Evolutionary conservation across 53 echinoderm and acorn worm species (phyloP).

Genomic region (Paracentrotus lividus): DNA sequence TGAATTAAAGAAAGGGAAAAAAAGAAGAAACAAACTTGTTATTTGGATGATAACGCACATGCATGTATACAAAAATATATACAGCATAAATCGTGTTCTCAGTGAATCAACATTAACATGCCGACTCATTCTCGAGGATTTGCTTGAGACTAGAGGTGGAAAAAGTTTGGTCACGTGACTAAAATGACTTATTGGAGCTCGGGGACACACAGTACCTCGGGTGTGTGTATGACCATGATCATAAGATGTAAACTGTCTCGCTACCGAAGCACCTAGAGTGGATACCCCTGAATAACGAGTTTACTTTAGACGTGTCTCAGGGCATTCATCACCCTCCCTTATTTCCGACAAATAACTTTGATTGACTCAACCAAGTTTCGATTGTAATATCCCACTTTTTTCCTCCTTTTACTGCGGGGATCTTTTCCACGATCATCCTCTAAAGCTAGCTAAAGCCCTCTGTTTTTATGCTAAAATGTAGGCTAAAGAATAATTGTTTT

Average conservation of each 20-base stretch:
- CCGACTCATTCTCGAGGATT: background rate
- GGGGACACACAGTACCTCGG: background rate
- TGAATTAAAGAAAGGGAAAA: no score
- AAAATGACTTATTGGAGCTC: background rate
- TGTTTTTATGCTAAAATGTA: background rate
- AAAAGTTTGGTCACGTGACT: slow-evolving; percentile 26
- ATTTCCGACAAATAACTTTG: slow-evolving; percentile 61
- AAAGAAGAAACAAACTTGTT: no score
- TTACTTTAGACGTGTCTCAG: slow-evolving; percentile 20
- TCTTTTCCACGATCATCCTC: background rate
- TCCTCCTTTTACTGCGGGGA: background rate
- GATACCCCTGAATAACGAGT: slow-evolving; percentile 13
- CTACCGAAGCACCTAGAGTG: slow-evolving; percentile 10
- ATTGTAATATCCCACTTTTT: slow-evolving; percentile 52
- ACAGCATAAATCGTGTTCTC: background rate
- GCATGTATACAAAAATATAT: background rate
- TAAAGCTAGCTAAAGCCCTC: background rate
- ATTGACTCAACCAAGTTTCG: slow-evolving; percentile 69
- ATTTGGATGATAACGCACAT: background rate
- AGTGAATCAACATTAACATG: background rate
- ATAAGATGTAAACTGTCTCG: background rate
- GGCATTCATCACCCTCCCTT: slow-evolving; percentile 37
- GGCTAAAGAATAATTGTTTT: background rate
- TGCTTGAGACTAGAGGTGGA: no score
- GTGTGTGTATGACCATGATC: background rate